Conservation (phyloP, 2,888 invertebrate species). For the Poecilus cupreus region DNA sequence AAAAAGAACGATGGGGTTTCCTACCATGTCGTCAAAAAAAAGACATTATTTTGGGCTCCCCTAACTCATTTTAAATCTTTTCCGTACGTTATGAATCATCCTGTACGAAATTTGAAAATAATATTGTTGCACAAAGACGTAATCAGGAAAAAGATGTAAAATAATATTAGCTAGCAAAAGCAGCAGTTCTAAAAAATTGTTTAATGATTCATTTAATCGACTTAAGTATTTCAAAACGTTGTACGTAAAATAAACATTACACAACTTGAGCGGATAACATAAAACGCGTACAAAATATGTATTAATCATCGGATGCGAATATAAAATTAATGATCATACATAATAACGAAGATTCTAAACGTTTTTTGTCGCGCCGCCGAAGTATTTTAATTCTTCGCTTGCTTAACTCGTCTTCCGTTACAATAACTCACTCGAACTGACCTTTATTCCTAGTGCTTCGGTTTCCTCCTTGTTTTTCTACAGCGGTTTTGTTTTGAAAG, state of each 20-base stretch:
- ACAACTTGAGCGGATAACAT: slow-evolving; percentile 15
- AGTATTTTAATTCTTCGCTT: slow-evolving; percentile 1
- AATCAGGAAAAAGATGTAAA: too few relatives aligned
- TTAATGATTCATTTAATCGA: too few relatives aligned
- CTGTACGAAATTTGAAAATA: too few relatives aligned
- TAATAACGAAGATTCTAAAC: not conserved
- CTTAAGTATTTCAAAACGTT: not conserved
- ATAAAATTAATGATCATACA: not conserved
- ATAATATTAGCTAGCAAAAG: too few relatives aligned
- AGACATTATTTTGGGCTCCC: too few relatives aligned
- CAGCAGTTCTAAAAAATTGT: too few relatives aligned
- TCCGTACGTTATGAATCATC: too few relatives aligned
- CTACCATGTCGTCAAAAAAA: too few relatives aligned
- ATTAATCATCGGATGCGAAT: not conserved
- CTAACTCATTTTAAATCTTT: too few relatives aligned
- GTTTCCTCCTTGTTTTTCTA: slow-evolving; percentile 6
- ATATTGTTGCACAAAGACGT: too few relatives aligned
- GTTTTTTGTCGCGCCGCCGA: not conserved
- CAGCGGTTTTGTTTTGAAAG: slow-evolving; percentile 16
- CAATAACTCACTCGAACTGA: slow-evolving; percentile 2
- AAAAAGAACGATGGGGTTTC: too few relatives aligned
- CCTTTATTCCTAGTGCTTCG: slow-evolving; percentile 38
- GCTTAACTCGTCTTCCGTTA: slow-evolving; percentile 26
- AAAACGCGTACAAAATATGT: not conserved
- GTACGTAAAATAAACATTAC: not conserved